phyloP scores from a whole-genome alignment of 2,888 invertebrate species.

The Muscina levida region DNA sequence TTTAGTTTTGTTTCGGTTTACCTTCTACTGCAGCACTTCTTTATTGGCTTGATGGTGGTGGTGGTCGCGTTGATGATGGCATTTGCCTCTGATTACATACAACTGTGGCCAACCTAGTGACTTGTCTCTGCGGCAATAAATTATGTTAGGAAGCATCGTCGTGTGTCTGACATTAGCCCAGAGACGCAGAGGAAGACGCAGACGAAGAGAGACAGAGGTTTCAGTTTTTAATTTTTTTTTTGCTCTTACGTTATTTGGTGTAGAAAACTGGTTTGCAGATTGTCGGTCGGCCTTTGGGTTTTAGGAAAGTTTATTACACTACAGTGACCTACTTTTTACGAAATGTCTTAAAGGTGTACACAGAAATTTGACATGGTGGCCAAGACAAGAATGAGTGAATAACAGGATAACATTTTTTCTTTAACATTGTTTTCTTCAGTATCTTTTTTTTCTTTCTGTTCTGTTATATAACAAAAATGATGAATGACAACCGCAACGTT shows the following conservation, averaged over 20 bases:
- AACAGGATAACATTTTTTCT: slow-evolving; percentile 59
- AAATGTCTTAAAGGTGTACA: slow-evolving; percentile 16
- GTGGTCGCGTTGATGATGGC: background rate
- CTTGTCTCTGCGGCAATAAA: slow-evolving; percentile 37
- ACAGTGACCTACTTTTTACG: slow-evolving; percentile 57
- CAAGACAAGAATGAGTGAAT: slow-evolving; percentile 1
- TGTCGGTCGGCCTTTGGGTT: slow-evolving; percentile 22
- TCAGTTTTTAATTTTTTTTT: slow-evolving; percentile 17
- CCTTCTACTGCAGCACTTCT: background rate
- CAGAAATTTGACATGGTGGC: slow-evolving; percentile 26
- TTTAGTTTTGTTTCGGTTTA: slow-evolving; percentile 8
- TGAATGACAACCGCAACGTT: slow-evolving; percentile 12
- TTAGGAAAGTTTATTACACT: slow-evolving; percentile 63
- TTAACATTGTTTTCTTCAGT: too few species aligned
- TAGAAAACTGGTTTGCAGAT: slow-evolving; percentile 50
- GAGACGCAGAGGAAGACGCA: background rate
- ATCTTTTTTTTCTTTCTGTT: too few species aligned
- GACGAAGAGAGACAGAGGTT: too few species aligned
- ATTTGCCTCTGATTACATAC: slow-evolving; percentile 27
- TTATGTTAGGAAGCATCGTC: slow-evolving; percentile 45
- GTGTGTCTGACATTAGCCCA: slow-evolving; percentile 51
- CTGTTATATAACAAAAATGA: slow-evolving; percentile 44
- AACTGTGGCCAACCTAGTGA: background rate
- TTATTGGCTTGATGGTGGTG: background rate
- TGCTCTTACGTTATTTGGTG: slow-evolving; percentile 14